Evolutionary conservation across 92 coral and sea anemone species (phyloP).

Genomic region (Umimayanthus chanpuru): DNA sequence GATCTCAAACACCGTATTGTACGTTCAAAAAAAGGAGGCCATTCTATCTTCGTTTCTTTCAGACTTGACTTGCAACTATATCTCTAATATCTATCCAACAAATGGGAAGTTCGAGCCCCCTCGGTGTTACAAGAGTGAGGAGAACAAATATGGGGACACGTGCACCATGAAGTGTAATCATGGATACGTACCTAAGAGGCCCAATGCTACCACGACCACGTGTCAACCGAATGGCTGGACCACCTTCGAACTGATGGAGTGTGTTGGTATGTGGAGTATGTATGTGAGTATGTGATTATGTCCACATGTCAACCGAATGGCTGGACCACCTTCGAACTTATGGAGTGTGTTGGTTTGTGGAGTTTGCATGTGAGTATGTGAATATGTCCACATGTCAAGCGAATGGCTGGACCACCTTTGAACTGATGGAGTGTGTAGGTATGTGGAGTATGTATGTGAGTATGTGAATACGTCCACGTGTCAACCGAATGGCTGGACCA

Average conservation of each 20-base stretch:
- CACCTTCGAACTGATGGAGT: constrained; percentile 57
- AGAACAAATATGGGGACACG: constrained; percentile 66
- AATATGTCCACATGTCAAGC: too few species aligned
- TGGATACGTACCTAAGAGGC: constrained; percentile 64
- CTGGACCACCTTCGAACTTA: too few species aligned
- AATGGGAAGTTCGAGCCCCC: constrained; percentile 64
- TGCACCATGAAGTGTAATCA: constrained; percentile 61
- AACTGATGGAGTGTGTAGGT: not conserved
- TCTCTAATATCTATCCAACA: constrained; percentile 38
- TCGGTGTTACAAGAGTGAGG: constrained; percentile 62
- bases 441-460: not conserved
- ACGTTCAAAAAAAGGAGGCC: not conserved
- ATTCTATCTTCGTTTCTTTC: not conserved
- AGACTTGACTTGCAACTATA: constrained; percentile 23
- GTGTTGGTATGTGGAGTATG: constrained; percentile 33
- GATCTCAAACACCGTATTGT: not conserved
- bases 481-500: too few species aligned
- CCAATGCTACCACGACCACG: constrained; percentile 43
- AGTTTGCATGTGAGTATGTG: not conserved
- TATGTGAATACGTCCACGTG: too few species aligned
- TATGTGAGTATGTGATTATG: not conserved
- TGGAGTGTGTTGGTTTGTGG: not conserved
- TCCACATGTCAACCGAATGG: too few species aligned
- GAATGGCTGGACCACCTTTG: too few species aligned
- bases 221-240: constrained; percentile 65